Base-by-base conservation (phyloP, 2,113 vertebrate genomes). In the Paracanthobrama guichenoti region DNA sequence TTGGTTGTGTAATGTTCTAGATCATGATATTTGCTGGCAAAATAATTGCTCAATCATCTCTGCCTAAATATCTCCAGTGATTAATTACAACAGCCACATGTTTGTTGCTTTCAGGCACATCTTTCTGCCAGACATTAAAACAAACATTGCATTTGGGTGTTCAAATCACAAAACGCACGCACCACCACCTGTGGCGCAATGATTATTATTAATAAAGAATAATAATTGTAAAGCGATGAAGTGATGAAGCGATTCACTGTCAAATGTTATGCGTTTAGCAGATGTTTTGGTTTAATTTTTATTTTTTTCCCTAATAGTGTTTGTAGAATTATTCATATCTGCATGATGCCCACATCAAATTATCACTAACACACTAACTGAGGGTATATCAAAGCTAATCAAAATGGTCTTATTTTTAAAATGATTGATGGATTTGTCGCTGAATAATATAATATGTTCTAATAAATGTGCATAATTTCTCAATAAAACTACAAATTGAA, bases 401-500 rank as follows among this genome's bases (percentile, higher is more conserved):
- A 76, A 76, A 80, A 50, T 72, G 24, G 60, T 44, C 28, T 22
- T 89, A 89, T 74, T 85, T 90, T 91, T 42, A 53, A 57, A 82
- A 64, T 93, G 92, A 94, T 89, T 92, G 94, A 89, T 86, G 80
- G 86, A 84, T 92, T 92, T 81, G 84, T 86, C 90, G 90, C 71
- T n/a, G 76, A 71, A 79, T 79, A 82, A 53, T 62, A 76, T 22
- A 59, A 60, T 86, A 80, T 91, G 92, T 93, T 85, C 80, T 86
- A 91, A 93, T 92, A 91, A 90, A 91, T 88, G 83, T 85, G 90
- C 89, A 93, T 93, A 88, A 24, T 80, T 89, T 86, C 76, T 87
- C 82, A 85, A 92, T 92, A 88, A 91, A 90, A 90, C 83, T 87
- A 92, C 92, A 93, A 93, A 93, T 93, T 93, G 88, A 88, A 92